Percentiles rank a stretch among this genome's conserved stretches.
Conservation (phyloP, 2,113 vertebrate species). For the Blennius ocellaris region DNA sequence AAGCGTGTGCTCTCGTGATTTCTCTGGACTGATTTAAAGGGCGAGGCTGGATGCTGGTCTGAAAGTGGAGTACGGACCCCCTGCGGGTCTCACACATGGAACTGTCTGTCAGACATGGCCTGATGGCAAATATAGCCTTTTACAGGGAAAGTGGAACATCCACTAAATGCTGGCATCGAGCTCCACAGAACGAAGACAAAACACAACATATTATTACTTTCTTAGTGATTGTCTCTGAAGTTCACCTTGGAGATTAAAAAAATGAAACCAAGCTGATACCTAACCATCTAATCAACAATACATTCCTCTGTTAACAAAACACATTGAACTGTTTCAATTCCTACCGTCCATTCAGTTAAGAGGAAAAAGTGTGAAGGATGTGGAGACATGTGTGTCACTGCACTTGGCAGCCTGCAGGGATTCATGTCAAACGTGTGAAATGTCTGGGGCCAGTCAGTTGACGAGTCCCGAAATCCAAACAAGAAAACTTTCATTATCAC, state of each 20-base stretch:
- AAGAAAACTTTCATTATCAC: constrained; percentile 68
- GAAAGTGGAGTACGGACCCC: constrained; percentile 13
- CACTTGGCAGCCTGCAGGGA: constrained; percentile 7
- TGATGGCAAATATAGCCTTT: constrained; percentile 3
- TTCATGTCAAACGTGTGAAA: constrained; percentile 47
- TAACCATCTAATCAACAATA: too few species aligned
- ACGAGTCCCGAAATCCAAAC: constrained; percentile 57
- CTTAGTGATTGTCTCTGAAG: too few species aligned
- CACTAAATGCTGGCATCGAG: background rate
- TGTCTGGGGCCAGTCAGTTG: constrained; percentile 42
- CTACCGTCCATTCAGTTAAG: too few species aligned
- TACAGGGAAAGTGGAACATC: background rate
- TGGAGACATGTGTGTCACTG: too few species aligned
- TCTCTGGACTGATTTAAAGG: constrained; percentile 64
- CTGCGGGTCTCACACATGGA: constrained; percentile 62
- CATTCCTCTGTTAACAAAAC: too few species aligned
- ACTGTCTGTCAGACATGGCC: constrained; percentile 67
- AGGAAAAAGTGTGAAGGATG: too few species aligned
- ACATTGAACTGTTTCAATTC: too few species aligned
- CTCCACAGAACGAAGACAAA: background rate
- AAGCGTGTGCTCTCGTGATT: constrained; percentile 62
- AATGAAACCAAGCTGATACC: too few species aligned
- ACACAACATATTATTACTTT: too few species aligned
- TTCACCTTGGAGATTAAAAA: too few species aligned
- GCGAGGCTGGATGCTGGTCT: constrained; percentile 25